These are phyloP conservation scores for Brachirus orientalis DNA, from an alignment of 2,113 vertebrate species.

Conservation along the genomic window DNA sequence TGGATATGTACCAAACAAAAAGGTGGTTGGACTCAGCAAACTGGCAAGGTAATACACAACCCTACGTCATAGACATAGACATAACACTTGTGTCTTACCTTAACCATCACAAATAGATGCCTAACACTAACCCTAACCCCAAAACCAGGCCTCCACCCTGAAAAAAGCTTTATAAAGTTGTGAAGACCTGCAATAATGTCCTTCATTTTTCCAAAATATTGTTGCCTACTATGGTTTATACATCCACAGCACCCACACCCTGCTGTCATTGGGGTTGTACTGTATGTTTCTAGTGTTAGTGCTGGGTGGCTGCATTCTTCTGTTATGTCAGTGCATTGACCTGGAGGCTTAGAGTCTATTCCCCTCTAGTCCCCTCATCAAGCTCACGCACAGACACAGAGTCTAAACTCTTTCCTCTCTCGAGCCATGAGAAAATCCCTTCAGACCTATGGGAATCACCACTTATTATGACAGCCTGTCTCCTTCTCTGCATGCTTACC, in stretches of 20 bases:
- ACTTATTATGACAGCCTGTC: constrained; percentile 62
- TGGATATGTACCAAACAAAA: constrained; percentile 83
- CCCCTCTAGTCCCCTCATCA: constrained; percentile 68
- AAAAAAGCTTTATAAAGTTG: too few species aligned
- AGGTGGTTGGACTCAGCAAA: constrained; percentile 81
- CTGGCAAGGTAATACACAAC: constrained; percentile 79
- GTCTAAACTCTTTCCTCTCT: constrained; percentile 58
- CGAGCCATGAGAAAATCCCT: constrained; percentile 73
- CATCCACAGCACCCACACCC: constrained; percentile 14
- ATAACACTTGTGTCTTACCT: too few species aligned
- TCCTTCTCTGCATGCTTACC: constrained; percentile 21
- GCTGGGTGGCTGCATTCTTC: constrained; percentile 75
- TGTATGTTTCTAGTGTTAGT: constrained; percentile 61
- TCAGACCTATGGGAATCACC: constrained; percentile 69
- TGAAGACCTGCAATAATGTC: too few species aligned
- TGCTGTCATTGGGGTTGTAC: constrained; percentile 20
- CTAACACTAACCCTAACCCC: constrained; percentile 6
- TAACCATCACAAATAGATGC: too few species aligned
- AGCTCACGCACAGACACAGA: constrained; percentile 57
- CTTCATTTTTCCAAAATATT: too few species aligned
- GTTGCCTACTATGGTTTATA: too few species aligned
- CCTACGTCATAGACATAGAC: too few species aligned
- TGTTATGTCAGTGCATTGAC: constrained; percentile 79
- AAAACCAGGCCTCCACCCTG: too few species aligned
- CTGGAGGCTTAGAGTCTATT: constrained; percentile 79